Base-by-base conservation (phyloP, 2,797 vertebrate species). In the Glossophaga mutica region DNA sequence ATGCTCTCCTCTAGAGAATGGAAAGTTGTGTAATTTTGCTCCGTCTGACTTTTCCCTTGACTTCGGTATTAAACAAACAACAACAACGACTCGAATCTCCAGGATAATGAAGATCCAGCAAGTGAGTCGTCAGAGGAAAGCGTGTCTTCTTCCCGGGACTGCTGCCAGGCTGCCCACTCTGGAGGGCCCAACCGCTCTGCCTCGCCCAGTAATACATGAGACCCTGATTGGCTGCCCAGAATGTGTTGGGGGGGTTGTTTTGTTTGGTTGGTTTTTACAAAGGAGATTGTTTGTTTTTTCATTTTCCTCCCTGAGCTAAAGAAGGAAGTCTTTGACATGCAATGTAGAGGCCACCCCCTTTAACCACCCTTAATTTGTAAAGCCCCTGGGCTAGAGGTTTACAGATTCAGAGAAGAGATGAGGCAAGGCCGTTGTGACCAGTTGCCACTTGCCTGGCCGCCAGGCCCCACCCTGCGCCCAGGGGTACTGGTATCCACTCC, bases 41-140 rank as follows among this genome's bases (percentile, higher is more conserved):
- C 32, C 18, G 8, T 68, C 55, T 9, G n/a, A 74, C 74, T 77
- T 76, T 76, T 14, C 7, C 90, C 46, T 68, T 91, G 46, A 90
- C 85, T 95, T 1, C n/a, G 59, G n/a, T 48, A 92, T 81, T 87
- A 95, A 91, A 94, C 88, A 94, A 98, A 97, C 89, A 95, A 94
- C 68, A 84, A 29, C 74, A 86, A 24, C 3, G 42, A 85, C 24
- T 14, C 4, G 52, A 94, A 83, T 74, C 91, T 79, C 48, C 44
- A 73, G 2, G 91, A 52, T 74, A 94, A 94, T 97, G 93, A 94
- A 74, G 76, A 73, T 83, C 67, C 50, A 95, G 83, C 73, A 94
- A 96, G 95, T 76, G 76, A 95, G 70, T 70, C 88, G 85, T 96
- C 87, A 77, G 67, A 94, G 93, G 78, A 86, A 79, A 57, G 68